Percentiles rank a stretch among this genome's conserved stretches.
These are phyloP conservation scores for Triplophysa rosa DNA, from an alignment of 2,113 vertebrate genomes.

Conservation along the genomic window DNA sequence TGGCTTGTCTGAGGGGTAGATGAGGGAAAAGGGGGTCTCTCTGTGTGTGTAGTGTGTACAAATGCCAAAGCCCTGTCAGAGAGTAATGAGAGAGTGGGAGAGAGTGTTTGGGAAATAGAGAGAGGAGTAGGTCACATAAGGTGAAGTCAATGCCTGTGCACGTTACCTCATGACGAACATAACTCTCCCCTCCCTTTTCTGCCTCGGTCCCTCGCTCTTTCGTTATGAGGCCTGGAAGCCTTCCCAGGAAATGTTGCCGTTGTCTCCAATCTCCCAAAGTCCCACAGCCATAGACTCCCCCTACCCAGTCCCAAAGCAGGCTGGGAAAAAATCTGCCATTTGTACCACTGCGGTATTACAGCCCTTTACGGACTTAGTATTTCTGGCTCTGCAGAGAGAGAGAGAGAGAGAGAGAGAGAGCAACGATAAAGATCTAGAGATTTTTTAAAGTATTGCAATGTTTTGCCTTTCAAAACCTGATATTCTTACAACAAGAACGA, in stretches of 20 bases:
- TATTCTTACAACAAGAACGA: no score
- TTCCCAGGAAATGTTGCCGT: constrained; percentile 57
- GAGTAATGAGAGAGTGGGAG: constrained; percentile 54
- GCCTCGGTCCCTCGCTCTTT: constrained; percentile 33
- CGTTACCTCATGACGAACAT: constrained; percentile 49
- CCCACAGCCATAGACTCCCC: constrained; percentile 43
- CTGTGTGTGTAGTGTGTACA: constrained; percentile 43
- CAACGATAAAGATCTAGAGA: constrained; percentile 27
- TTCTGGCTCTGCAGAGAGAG: constrained; percentile 33
- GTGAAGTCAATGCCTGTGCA: constrained; percentile 51
- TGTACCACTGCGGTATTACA: constrained; percentile 53
- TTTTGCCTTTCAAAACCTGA: no score
- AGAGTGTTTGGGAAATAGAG: constrained; percentile 48
- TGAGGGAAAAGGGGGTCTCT: constrained; percentile 53
- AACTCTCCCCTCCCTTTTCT: constrained; percentile 40
- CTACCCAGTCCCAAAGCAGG: constrained; percentile 53
- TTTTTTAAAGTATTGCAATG: background rate
- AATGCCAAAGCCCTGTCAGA: constrained; percentile 56
- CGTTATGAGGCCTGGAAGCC: constrained; percentile 42
- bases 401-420: constrained; percentile 6
- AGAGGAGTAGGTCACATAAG: constrained; percentile 51
- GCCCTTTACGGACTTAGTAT: constrained; percentile 45
- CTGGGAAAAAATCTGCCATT: constrained; percentile 58
- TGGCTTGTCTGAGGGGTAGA: constrained; percentile 55
- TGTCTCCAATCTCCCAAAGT: constrained; percentile 48